Percentiles rank a stretch among this genome's conserved stretches.
These are phyloP conservation scores for Dryomyza anilis DNA, from an alignment of 2,888 invertebrate species.

Conservation along the genomic window DNA sequence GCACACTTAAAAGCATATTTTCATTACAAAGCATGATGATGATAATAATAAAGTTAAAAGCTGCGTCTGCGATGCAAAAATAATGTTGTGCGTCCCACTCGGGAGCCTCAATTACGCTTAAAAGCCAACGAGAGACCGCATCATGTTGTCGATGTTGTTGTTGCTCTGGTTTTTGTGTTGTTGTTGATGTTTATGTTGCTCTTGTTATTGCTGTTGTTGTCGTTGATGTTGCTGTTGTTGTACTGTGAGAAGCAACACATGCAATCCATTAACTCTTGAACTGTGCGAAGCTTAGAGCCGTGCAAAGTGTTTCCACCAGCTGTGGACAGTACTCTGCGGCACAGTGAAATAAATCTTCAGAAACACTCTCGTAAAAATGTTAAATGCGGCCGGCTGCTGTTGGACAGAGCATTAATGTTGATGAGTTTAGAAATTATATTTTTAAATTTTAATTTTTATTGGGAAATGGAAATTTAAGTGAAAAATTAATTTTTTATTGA, in stretches of 20 bases:
- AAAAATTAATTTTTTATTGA: too few species aligned
- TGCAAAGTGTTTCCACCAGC: not conserved
- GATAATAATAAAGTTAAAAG: slow-evolving; percentile 52
- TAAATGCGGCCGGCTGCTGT: not conserved
- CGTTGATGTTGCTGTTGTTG: not conserved
- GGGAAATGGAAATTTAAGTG: too few species aligned
- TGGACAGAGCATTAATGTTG: not conserved
- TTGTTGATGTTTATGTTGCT: slow-evolving; percentile 22
- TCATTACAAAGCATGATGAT: slow-evolving; percentile 9
- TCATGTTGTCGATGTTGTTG: slow-evolving; percentile 19
- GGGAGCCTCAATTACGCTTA: slow-evolving; percentile 51
- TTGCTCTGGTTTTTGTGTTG: slow-evolving; percentile 20
- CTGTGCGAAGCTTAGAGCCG: not conserved
- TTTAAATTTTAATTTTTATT: too few species aligned
- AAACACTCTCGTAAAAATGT: too few species aligned
- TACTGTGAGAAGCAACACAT: slow-evolving; percentile 44
- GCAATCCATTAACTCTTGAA: slow-evolving; percentile 46
- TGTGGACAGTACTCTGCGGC: not conserved
- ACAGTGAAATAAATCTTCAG: not conserved
- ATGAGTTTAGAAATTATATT: not conserved
- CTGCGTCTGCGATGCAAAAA: slow-evolving; percentile 43
- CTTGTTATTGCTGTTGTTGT: not conserved
- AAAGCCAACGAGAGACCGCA: slow-evolving; percentile 38
- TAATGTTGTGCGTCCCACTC: slow-evolving; percentile 37
- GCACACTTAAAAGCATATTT: slow-evolving; percentile 18